Conservation (phyloP, 2,113 vertebrate genomes). For the Perca fluviatilis region DNA sequence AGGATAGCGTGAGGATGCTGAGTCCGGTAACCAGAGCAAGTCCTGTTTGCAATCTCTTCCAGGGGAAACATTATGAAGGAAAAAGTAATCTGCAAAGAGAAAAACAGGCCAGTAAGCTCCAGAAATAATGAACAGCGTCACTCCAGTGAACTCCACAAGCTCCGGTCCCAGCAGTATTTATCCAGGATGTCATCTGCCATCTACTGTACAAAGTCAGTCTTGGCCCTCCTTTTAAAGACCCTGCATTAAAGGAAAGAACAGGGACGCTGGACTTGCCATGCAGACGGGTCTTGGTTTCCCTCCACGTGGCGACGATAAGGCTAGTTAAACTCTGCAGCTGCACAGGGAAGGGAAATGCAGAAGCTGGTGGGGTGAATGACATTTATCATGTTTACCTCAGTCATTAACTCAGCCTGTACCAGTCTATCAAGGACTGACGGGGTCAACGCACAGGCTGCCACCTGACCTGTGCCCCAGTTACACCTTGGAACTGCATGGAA, state of each 20-base stretch:
- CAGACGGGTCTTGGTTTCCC: conserved; percentile 25
- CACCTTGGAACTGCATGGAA: not conserved
- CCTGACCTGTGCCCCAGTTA: conserved; percentile 60
- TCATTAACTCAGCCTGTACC: conserved; percentile 88
- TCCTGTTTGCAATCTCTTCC: conserved; percentile 56
- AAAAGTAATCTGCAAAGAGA: not conserved
- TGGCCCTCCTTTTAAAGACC: conserved; percentile 76
- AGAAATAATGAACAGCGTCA: not conserved
- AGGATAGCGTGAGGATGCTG: conserved; percentile 82
- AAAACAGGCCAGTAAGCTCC: not conserved
- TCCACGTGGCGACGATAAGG: conserved; percentile 65
- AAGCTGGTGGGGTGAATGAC: conserved; percentile 67
- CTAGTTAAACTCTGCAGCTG: conserved; percentile 75
- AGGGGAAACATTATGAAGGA: conserved; percentile 34
- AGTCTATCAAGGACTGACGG: conserved; percentile 84
- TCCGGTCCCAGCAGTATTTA: conserved; percentile 75
- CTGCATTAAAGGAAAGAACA: not conserved
- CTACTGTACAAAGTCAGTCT: conserved; percentile 77
- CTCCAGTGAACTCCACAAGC: not conserved
- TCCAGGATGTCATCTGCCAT: conserved; percentile 56
- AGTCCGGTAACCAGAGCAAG: conserved; percentile 58
- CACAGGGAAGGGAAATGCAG: conserved; percentile 1
- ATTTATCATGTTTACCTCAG: conserved; percentile 86
- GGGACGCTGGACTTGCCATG: conserved; percentile 62
- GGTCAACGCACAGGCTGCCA: conserved; percentile 64